phyloP scores from a whole-genome alignment of 92 coral and sea anemone genomes.

The Siderastrea radians region DNA sequence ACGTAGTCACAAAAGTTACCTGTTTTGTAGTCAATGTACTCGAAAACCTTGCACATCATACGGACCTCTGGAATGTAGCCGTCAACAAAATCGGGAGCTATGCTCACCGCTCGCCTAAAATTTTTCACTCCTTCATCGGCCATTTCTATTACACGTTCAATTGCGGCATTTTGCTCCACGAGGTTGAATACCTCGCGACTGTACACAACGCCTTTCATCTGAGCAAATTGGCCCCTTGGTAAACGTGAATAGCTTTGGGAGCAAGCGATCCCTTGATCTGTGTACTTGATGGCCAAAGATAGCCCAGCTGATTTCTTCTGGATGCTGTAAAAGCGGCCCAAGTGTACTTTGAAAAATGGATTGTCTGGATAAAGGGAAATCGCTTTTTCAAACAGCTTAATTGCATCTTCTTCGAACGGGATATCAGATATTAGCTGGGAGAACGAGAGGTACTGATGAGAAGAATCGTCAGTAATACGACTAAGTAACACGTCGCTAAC shows the following conservation, averaged over 20 bases:
- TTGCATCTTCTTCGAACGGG: constrained; percentile 60
- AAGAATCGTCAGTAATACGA: constrained; percentile 42
- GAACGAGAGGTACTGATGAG: constrained; percentile 31
- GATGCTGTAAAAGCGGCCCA: constrained; percentile 75
- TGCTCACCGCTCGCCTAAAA: constrained; percentile 71
- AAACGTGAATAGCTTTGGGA: background rate
- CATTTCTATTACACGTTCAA: constrained; percentile 31
- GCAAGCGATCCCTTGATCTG: constrained; percentile 64
- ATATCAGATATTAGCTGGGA: constrained; percentile 54
- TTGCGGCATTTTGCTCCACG: constrained; percentile 23
- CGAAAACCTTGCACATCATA: constrained; percentile 77
- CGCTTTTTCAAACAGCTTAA: constrained; percentile 67
- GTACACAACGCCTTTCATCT: constrained; percentile 82
- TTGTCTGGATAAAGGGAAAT: constrained; percentile 53
- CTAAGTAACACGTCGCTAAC: constrained; percentile 46
- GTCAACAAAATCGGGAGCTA: constrained; percentile 57
- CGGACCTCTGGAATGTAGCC: constrained; percentile 73
- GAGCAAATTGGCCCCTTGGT: constrained; percentile 69
- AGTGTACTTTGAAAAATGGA: constrained; percentile 71
- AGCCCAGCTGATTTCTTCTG: constrained; percentile 48
- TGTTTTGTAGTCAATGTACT: constrained; percentile 41
- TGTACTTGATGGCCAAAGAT: constrained; percentile 55
- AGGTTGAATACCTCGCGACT: constrained; percentile 68
- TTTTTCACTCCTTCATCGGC: constrained; percentile 72
- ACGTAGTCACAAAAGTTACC: constrained; percentile 62